phyloP scores from a whole-genome alignment of 2,113 vertebrate species.

The Neoarius graeffei region DNA sequence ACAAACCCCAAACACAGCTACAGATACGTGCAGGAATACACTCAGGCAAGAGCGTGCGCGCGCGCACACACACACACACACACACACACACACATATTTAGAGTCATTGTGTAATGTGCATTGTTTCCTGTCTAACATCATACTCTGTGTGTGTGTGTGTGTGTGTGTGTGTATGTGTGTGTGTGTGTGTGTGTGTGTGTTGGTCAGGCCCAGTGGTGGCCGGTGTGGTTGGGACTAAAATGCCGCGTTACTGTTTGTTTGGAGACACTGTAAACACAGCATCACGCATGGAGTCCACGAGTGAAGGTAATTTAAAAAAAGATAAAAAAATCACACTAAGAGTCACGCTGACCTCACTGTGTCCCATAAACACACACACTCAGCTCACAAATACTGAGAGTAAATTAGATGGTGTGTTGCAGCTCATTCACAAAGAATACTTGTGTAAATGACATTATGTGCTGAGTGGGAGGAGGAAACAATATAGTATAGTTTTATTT shows the following conservation, averaged over 20 bases:
- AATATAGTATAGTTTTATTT: too few relatives aligned
- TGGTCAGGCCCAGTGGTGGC: conserved; percentile 83
- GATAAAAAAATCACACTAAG: neutral
- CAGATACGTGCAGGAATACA: conserved; percentile 80
- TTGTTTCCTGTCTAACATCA: neutral
- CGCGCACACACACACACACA: conserved; percentile 13
- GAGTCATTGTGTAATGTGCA: neutral
- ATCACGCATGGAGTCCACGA: conserved; percentile 90
- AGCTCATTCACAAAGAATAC: neutral
- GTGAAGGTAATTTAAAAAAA: conserved; percentile 70
- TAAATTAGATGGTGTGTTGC: neutral
- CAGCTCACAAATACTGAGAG: neutral
- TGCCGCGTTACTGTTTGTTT: conserved; percentile 90
- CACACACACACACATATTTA: neutral
- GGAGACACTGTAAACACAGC: conserved; percentile 90
- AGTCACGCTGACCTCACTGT: neutral
- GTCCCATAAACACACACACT: neutral
- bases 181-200: conserved; percentile 11
- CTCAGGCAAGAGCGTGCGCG: neutral
- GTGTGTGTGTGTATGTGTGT: neutral
- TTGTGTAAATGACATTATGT: neutral
- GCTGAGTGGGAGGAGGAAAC: neutral
- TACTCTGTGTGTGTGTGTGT: neutral
- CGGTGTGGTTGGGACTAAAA: conserved; percentile 88
- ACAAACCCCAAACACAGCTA: conserved; percentile 76